phyloP scores from a whole-genome alignment of 2,113 vertebrate species.

The Datnioides undecimradiatus region DNA sequence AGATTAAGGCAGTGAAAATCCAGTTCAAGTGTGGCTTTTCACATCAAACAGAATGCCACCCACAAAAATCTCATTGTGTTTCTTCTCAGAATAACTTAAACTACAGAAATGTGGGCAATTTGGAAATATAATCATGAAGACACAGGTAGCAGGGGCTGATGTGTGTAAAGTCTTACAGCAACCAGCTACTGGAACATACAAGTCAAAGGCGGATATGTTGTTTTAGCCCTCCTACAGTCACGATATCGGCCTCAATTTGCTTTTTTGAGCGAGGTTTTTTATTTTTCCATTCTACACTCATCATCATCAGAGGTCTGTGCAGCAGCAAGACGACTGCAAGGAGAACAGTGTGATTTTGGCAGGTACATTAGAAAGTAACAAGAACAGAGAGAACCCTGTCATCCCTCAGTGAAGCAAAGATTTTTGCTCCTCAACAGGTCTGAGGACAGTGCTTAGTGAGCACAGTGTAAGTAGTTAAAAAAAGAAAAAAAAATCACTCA shows the following conservation, averaged over 20 bases:
- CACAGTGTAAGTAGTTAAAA: background rate
- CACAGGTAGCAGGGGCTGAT: background rate
- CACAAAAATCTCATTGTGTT: slow-evolving; percentile 4
- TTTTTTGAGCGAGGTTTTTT: background rate
- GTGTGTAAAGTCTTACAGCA: slow-evolving; percentile 10
- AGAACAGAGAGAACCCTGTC: background rate
- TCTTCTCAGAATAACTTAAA: background rate
- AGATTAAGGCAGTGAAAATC: slow-evolving; percentile 10
- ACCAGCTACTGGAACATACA: background rate
- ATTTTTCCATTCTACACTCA: background rate
- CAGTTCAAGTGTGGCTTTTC: slow-evolving; percentile 17
- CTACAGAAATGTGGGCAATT: slow-evolving; percentile 4
- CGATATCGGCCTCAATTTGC: background rate
- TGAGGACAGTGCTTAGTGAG: background rate
- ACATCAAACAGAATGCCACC: slow-evolving; percentile 30
- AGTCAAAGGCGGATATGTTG: background rate
- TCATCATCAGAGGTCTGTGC: background rate
- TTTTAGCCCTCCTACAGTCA: background rate
- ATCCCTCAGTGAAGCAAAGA: slow-evolving; percentile 5
- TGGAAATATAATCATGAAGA: slow-evolving; percentile 5
- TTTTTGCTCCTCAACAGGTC: slow-evolving; percentile 10
- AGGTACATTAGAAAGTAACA: background rate
- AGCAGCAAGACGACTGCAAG: background rate
- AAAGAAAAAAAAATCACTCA: background rate
- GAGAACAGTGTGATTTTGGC: background rate